Percentiles rank a stretch among this genome's conserved stretches.
Evolutionary conservation across 1,140 invertebrate genomes (phyloP).

Genomic region (Zaprionus vittiger): DNA sequence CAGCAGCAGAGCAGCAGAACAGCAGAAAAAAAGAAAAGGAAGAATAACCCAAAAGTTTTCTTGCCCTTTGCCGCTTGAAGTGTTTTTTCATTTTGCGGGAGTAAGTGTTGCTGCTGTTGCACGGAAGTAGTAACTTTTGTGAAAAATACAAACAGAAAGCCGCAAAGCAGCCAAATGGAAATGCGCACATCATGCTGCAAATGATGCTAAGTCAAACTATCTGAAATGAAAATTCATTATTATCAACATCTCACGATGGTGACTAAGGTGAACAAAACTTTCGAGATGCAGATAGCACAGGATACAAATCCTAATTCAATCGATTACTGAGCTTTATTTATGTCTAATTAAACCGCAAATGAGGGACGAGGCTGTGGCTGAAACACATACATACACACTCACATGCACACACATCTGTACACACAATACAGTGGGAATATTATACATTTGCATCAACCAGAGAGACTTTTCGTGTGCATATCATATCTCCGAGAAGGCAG

Average conservation of each 20-base stretch:
- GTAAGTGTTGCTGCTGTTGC: conserved; percentile 7
- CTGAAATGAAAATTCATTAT: not conserved
- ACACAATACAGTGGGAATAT: not conserved
- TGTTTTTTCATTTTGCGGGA: conserved; percentile 18
- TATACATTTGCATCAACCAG: not conserved
- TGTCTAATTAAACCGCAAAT: conserved; percentile 6
- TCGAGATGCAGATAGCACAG: not conserved
- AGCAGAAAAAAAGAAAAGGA: not conserved
- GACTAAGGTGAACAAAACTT: not conserved
- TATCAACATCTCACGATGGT: not conserved
- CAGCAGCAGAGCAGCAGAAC: conserved; percentile 2
- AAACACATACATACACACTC: not conserved
- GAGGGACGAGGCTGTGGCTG: not conserved
- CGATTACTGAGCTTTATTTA: conserved; percentile 1
- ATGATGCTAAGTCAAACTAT: not conserved
- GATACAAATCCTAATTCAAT: not conserved
- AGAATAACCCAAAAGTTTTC: conserved; percentile 1
- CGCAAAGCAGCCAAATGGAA: conserved; percentile 1
- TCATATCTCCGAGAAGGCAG: not conserved
- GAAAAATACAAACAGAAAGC: not conserved
- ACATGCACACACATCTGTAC: not conserved
- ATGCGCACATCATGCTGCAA: conserved; percentile 2
- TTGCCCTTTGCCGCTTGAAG: not conserved
- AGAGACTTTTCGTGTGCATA: not conserved
- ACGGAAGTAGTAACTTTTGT: not conserved